Percentiles rank a stretch among this genome's conserved stretches.
Evolutionary conservation across 2,113 vertebrate genomes (phyloP).

Genomic region (rabbit (Oryctolagus cuniculus)): DNA sequence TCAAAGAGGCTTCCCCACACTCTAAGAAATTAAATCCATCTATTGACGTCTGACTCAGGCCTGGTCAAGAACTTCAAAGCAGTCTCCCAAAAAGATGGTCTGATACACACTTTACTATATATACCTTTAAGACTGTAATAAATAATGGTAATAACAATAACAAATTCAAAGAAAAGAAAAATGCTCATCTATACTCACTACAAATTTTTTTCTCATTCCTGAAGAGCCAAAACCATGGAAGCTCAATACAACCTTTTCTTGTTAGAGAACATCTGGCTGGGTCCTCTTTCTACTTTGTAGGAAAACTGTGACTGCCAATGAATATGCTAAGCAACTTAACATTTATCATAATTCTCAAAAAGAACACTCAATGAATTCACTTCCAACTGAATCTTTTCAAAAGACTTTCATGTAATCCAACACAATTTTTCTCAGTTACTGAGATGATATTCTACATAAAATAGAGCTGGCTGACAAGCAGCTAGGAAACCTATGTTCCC

Average conservation of each 20-base stretch:
- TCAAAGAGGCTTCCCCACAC: not conserved
- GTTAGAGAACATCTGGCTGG: slow-evolving; percentile 38
- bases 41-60: not conserved
- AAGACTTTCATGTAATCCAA: slow-evolving; percentile 41
- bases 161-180: slow-evolving; percentile 40
- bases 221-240: slow-evolving; percentile 9
- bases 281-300: slow-evolving; percentile 40
- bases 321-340: slow-evolving; percentile 61
- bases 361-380: slow-evolving; percentile 1
- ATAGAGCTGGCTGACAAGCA: not conserved
- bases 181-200: not conserved
- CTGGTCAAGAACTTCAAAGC: slow-evolving; percentile 11
- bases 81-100: not conserved
- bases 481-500: not conserved
- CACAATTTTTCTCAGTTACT: slow-evolving; percentile 27
- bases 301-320: slow-evolving; percentile 53
- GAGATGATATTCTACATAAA: not conserved
- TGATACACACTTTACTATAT: not conserved
- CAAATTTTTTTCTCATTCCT: not conserved
- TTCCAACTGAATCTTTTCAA: slow-evolving; percentile 49
- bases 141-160: not conserved
- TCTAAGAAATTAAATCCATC: not conserved
- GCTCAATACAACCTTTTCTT: not conserved
- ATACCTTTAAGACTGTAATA: not conserved
- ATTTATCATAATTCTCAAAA: slow-evolving; percentile 62